These are phyloP conservation scores for Poecilobothrus nobilitatus DNA, from an alignment of 2,888 invertebrate species.

Conservation along the genomic window DNA sequence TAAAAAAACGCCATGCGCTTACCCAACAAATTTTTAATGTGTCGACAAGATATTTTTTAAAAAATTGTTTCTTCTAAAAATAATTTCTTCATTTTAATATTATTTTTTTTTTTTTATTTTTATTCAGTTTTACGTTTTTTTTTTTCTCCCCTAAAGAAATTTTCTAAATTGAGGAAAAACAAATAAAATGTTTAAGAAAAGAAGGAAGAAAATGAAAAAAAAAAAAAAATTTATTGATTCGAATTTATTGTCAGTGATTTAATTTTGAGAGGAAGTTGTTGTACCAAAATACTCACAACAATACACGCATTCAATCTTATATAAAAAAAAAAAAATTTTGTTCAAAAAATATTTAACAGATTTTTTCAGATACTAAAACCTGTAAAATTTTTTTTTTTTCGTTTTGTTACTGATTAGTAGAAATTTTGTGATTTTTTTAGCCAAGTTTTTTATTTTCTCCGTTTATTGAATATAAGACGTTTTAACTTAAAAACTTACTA, in stretches of 20 bases:
- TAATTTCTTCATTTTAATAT: neutral
- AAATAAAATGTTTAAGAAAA: neutral
- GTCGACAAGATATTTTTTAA: neutral
- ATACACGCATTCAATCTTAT: neutral
- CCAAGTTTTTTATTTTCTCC: too few relatives aligned
- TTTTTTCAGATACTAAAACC: too few relatives aligned
- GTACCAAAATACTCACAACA: neutral
- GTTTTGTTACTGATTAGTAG: too few relatives aligned
- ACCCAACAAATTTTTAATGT: neutral
- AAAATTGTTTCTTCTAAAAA: neutral
- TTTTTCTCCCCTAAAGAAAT: neutral
- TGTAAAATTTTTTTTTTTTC: too few relatives aligned
- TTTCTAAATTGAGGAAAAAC: neutral
- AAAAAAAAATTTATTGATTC: neutral
- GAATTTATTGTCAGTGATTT: neutral
- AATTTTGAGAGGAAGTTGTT: neutral
- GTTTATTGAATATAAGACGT: too few relatives aligned
- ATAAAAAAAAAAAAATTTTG: too few relatives aligned
- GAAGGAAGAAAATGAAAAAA: neutral
- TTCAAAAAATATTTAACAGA: too few relatives aligned
- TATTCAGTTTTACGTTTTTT: too few relatives aligned
- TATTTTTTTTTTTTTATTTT: neutral
- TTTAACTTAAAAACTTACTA: too few relatives aligned
- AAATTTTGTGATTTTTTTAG: too few relatives aligned
- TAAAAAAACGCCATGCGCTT: neutral